phyloP scores from a whole-genome alignment of 2,113 vertebrate genomes.

The Hemichromis elongatus region DNA sequence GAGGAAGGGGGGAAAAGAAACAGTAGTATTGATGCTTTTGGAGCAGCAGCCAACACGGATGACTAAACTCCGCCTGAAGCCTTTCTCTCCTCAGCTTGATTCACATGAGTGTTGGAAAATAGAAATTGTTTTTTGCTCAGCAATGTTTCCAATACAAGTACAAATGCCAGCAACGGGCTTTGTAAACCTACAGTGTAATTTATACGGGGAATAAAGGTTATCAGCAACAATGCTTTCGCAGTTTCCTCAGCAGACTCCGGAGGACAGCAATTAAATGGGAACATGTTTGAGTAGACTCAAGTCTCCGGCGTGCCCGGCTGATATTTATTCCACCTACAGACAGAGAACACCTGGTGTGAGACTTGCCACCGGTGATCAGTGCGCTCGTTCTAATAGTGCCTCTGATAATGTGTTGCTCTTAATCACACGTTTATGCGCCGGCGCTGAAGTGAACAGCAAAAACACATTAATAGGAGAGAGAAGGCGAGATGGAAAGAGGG shows the following conservation, averaged over 20 bases:
- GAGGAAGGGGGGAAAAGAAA: background rate
- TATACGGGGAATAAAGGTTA: slow-evolving; percentile 30
- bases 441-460: background rate
- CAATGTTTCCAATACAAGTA: slow-evolving; percentile 17
- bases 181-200: slow-evolving; percentile 28
- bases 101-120: slow-evolving; percentile 44
- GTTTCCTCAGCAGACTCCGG: background rate
- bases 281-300: slow-evolving; percentile 27
- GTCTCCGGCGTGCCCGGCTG: background rate
- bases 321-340: slow-evolving; percentile 50
- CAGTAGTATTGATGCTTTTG: slow-evolving; percentile 51
- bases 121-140: slow-evolving; percentile 32
- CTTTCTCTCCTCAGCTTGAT: slow-evolving; percentile 32
- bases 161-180: slow-evolving; percentile 24
- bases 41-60: slow-evolving; percentile 58
- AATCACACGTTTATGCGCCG: slow-evolving; percentile 21
- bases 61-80: slow-evolving; percentile 54
- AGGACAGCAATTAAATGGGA: slow-evolving; percentile 38
- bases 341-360: slow-evolving; percentile 51
- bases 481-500: background rate
- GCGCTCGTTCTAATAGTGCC: slow-evolving; percentile 23
- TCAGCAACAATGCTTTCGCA: slow-evolving; percentile 10
- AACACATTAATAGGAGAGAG: background rate
- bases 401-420: slow-evolving; percentile 46
- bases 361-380: background rate